Base-by-base conservation (phyloP, 2,113 vertebrate genomes). In the Thryonomys swinderianus region DNA sequence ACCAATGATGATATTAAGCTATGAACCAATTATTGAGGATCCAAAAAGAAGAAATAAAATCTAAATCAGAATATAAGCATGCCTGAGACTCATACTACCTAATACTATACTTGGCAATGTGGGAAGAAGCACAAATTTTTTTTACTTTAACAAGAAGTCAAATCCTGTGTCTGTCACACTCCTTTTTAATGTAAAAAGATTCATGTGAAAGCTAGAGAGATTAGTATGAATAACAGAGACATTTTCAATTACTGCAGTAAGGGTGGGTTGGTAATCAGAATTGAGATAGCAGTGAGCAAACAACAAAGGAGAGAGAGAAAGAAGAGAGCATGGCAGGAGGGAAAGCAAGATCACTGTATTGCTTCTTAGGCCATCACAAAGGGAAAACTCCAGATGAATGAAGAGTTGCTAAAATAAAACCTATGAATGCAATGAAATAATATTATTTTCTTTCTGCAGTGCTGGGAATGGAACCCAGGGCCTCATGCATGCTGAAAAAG, bases 341-440 rank as follows among this genome's bases (percentile, higher is more conserved):
- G 12, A 67, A 45, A 45, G 45, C 2, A 32, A 17, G 34, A 66
- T 48, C 16, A 10, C 9, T 73, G 18, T 25, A 32, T 64, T 53
- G 11, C 66, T 57, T 81, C 45, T 95, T 95, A 90, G 18, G 51
- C 40, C 37, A 51, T 83, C 42, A 18, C 23, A 82, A 82, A 67
- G 64, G 12, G 27, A 55, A 92, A 61, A 83, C 66, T 67, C 32
- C 23, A 90, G 45, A 64, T 78, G 32, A 93, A 57, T 90, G 12
- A 71, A 92, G 84, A 57, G 27, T 79, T 84, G 27, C 81, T 73
- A 74, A 94, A 95, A 71, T 79, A 91, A 84, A 87, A 87, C 11
- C 45, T 90, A 25, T n/a, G 55, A 91, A 90, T 76, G 27, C 42
- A 76, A 7, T 48, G 73, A 45, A 48, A 30, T 45, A 48, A 74